These are phyloP conservation scores for Rhegmatorhina hoffmannsi DNA, from an alignment of 2,113 vertebrate genomes.

Conservation along the genomic window DNA sequence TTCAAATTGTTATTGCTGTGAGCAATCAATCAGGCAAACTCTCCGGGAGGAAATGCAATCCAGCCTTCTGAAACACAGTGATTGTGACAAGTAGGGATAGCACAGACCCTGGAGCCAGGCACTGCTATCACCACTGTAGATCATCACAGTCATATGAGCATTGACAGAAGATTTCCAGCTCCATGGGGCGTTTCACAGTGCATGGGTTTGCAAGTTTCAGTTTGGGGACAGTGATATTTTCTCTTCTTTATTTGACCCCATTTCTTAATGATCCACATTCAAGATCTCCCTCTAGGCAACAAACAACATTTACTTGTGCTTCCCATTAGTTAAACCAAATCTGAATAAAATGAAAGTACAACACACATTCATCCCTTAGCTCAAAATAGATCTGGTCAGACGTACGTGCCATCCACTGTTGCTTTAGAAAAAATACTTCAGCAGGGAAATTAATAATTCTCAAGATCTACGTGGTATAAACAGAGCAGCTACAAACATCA, in stretches of 20 bases:
- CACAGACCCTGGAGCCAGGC: constrained; percentile 52
- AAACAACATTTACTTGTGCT: constrained; percentile 58
- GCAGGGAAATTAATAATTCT: not conserved
- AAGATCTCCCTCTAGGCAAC: constrained; percentile 48
- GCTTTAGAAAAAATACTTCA: not conserved
- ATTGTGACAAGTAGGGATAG: constrained; percentile 52
- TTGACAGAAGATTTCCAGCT: constrained; percentile 54
- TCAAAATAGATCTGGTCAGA: constrained; percentile 29
- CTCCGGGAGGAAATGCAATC: constrained; percentile 9
- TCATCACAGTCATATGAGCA: not conserved
- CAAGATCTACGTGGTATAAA: not conserved
- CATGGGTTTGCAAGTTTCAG: constrained; percentile 43
- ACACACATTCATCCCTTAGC: not conserved
- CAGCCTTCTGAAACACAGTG: constrained; percentile 35
- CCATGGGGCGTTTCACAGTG: not conserved
- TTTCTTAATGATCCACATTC: constrained; percentile 60
- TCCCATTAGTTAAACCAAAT: constrained; percentile 50
- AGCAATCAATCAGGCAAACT: constrained; percentile 55
- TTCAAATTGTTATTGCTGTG: constrained; percentile 32
- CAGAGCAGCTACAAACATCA: not conserved
- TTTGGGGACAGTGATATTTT: constrained; percentile 41
- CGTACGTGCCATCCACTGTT: not conserved
- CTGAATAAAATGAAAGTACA: constrained; percentile 42
- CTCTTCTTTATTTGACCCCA: constrained; percentile 49
- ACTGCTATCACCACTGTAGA: constrained; percentile 34